Percentiles rank a stretch among this genome's conserved stretches.
phyloP scores from a whole-genome alignment of 2,888 invertebrate species.

The Nomada ferruginata region DNA sequence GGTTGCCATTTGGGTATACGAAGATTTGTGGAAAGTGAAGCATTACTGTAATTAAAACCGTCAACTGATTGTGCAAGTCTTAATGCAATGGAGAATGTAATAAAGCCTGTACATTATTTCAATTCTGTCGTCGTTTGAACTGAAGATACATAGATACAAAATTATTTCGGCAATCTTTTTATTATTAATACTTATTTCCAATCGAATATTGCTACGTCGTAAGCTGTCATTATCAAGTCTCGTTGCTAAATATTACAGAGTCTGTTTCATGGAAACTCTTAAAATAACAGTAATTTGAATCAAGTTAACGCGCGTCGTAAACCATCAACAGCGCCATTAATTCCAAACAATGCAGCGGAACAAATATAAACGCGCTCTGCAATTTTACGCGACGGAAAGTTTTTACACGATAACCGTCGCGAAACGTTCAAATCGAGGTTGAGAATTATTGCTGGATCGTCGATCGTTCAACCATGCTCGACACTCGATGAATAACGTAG shows the following conservation, averaged over 20 bases:
- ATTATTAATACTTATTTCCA: too few relatives aligned
- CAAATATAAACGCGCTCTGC: background rate
- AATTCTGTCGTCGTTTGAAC: too few relatives aligned
- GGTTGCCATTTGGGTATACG: background rate
- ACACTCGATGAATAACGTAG: slow-evolving; percentile 26
- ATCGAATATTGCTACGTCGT: background rate
- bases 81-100: background rate
- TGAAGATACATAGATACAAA: too few relatives aligned
- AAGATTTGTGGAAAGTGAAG: background rate
- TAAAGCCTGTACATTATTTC: background rate
- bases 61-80: background rate
- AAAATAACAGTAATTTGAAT: background rate
- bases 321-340: background rate
- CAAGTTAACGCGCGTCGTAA: background rate
- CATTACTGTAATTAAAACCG: background rate
- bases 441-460: slow-evolving; percentile 26
- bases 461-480: slow-evolving; percentile 13
- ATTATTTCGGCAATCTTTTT: too few relatives aligned
- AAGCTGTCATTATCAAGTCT: background rate
- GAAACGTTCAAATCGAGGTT: slow-evolving; percentile 5
- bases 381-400: background rate
- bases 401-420: background rate
- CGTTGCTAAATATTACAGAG: background rate
- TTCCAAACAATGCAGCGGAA: background rate
- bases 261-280: background rate